These are phyloP conservation scores for Stegophylla sp. DNA, from an alignment of 2,888 invertebrate genomes.

Conservation along the genomic window DNA sequence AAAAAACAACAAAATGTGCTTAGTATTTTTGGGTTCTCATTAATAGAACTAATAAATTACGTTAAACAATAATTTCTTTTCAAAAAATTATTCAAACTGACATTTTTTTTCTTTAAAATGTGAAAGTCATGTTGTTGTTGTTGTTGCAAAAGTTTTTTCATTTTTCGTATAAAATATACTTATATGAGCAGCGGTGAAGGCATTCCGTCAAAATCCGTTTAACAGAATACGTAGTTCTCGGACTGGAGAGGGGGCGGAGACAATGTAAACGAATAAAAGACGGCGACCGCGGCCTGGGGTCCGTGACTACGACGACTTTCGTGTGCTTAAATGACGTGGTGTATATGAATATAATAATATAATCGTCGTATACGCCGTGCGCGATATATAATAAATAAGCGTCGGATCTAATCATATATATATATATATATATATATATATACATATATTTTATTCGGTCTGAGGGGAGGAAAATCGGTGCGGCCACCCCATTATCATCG, in stretches of 20 bases:
- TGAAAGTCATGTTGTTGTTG: too few species aligned
- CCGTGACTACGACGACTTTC: neutral
- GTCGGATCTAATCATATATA: conserved; percentile 14
- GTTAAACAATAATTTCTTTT: too few species aligned
- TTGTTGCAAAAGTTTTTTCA: neutral
- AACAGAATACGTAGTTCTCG: neutral
- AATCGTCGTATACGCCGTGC: too few species aligned
- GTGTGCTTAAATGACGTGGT: neutral
- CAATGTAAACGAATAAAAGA: neutral
- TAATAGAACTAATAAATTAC: too few species aligned
- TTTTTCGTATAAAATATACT: neutral
- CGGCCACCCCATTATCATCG: too few species aligned
- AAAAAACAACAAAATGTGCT: too few species aligned
- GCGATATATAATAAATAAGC: too few species aligned
- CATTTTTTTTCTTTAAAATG: too few species aligned
- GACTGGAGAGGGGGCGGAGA: neutral
- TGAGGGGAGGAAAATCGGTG: neutral
- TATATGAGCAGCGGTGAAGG: neutral
- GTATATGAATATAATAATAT: too few species aligned
- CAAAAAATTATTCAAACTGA: too few species aligned
- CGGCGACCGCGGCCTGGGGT: neutral
- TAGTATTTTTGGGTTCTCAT: too few species aligned
- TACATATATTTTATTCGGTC: conserved; percentile 9
- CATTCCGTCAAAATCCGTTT: conserved; percentile 1
- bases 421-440: too few species aligned